Evolutionary conservation across 2,888 invertebrate genomes (phyloP), one percentile per base, ranked within the genome.

Genomic region (Andrena fulva): DNA sequence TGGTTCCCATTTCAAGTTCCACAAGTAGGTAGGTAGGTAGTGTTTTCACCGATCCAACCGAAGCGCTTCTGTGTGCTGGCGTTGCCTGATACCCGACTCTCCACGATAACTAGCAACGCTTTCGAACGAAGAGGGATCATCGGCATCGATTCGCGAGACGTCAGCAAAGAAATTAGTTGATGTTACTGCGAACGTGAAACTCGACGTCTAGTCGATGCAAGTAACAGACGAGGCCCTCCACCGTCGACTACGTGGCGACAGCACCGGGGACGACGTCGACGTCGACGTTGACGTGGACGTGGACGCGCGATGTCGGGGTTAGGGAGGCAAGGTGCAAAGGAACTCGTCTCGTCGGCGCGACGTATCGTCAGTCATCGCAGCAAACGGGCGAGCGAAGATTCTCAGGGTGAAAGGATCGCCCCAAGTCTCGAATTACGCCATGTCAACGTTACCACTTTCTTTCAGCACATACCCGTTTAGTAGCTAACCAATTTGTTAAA

Each of bases 301-400:
- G 4, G 16, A 42, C 42, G 42, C 42, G 42, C 75, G 68, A 60
- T 68, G 80, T 20, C 54, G 56, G 35, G 27, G 63, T 42, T 52
- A 54, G 24, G 24, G 20, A 24, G 24, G 64, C 31, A 64, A 75
- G 68, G 67, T 72, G 86, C 59, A 59, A 77, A 84, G 77, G 69
- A 79, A 62, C 69, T 54, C 62, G 70, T 42, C 50, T 0, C 20
- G 62, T 16, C 54, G 77, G 16, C 68, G 74, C 74, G 77, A 20
- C 68, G 68, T 69, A 66, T 85, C 85, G 85, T 83, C 87, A 87
- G 71, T 87, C 87, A 84, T 87, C 77, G 81, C 66, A 33, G 80
- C 48, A 60, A 69, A 68, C 74, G 69, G 63, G 33, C 70, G 59
- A 42, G 69, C 24, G 68, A 56, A 62, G 81, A 84, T 72, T 81